Conservation (phyloP, 2,888 invertebrate genomes). For the Argyresthia goedartella region DNA sequence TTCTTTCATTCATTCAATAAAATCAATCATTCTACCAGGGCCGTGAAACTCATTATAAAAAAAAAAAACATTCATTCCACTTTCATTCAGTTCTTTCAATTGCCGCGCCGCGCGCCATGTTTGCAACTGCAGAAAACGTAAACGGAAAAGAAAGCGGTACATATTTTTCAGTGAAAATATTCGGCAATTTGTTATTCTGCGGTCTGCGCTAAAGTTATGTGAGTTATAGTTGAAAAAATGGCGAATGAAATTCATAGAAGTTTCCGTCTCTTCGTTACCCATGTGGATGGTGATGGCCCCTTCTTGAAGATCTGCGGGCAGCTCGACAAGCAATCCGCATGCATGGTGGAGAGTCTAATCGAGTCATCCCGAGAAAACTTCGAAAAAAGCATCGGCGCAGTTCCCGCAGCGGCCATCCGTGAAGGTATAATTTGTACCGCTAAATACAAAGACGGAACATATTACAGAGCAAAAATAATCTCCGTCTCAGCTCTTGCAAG, state of each 20-base stretch:
- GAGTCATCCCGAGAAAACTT: constrained; percentile 43
- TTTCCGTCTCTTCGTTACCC: constrained; percentile 71
- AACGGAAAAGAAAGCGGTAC: constrained; percentile 55
- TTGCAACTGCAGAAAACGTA: constrained; percentile 54
- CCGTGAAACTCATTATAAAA: too few species aligned
- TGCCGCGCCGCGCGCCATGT: too few species aligned
- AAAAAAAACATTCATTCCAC: too few species aligned
- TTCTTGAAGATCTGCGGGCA: constrained; percentile 82
- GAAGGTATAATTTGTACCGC: constrained; percentile 74
- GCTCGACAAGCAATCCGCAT: constrained; percentile 67
- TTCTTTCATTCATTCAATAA: too few species aligned
- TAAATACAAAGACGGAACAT: constrained; percentile 75
- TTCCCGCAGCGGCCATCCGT: constrained; percentile 58
- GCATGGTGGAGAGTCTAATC: constrained; percentile 68
- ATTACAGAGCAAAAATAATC: constrained; percentile 74
- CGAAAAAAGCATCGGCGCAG: constrained; percentile 52
- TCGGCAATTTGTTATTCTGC: constrained; percentile 22
- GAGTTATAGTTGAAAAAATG: constrained; percentile 35
- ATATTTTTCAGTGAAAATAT: constrained; percentile 25
- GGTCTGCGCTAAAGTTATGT: constrained; percentile 16
- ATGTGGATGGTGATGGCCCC: constrained; percentile 77
- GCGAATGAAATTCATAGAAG: constrained; percentile 37
- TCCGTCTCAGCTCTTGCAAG: constrained; percentile 51
- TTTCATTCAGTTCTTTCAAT: too few species aligned
- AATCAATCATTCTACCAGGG: too few species aligned